These are phyloP conservation scores for Bettongia penicillata DNA, from an alignment of 2,113 vertebrate genomes.

Conservation along the genomic window DNA sequence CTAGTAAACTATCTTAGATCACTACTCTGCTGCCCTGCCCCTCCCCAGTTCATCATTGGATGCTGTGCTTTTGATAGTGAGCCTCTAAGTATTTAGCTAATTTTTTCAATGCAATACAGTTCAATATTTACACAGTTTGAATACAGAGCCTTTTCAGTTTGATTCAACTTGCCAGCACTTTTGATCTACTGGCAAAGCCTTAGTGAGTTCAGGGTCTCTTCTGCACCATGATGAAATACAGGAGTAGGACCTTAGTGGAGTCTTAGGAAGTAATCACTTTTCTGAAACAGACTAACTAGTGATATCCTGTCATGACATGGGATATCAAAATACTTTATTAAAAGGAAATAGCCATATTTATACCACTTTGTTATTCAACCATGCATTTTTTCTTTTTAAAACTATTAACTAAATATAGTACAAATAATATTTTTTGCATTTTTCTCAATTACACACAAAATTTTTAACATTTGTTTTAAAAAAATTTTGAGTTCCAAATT, in stretches of 20 bases:
- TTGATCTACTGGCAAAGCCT: not conserved
- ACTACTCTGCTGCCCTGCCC: not conserved
- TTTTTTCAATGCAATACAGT: not conserved
- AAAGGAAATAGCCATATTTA: not conserved
- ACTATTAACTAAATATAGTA: constrained; percentile 92
- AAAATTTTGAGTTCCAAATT: not conserved
- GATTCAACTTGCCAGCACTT: not conserved
- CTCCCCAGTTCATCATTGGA: not conserved
- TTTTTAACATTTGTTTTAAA: not conserved
- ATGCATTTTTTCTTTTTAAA: constrained; percentile 84
- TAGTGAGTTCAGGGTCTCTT: not conserved
- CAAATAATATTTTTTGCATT: constrained; percentile 77
- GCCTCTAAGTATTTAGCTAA: not conserved
- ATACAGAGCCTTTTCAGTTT: not conserved
- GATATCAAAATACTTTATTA: not conserved
- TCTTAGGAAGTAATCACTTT: constrained; percentile 69
- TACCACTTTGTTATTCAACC: not conserved
- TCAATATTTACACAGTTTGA: not conserved
- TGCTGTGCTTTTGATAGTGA: not conserved
- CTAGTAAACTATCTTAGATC: not conserved
- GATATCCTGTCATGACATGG: not conserved
- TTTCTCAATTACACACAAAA: not conserved
- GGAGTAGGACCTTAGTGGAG: not conserved
- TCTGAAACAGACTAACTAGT: not conserved
- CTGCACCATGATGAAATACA: not conserved